Percentiles rank a stretch among this genome's conserved stretches.
Evolutionary conservation across 2,888 invertebrate species (phyloP).

Genomic region (Philaethria dido): DNA sequence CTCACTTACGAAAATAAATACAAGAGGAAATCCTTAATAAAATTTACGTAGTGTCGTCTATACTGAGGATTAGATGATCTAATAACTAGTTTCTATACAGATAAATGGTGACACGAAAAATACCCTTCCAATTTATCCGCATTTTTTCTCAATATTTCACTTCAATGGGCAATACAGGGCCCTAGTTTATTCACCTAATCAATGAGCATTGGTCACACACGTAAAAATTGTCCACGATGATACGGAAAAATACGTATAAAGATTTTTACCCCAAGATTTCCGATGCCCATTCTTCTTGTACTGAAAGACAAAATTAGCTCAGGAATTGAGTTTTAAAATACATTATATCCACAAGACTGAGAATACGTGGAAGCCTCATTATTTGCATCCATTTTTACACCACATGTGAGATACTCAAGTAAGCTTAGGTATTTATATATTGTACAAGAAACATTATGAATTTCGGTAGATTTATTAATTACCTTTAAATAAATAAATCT

Average conservation of each 20-base stretch:
- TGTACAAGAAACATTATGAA: slow-evolving; percentile 1
- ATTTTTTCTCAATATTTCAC: slow-evolving; percentile 13
- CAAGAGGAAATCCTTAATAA: too few relatives aligned
- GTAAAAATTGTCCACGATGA: slow-evolving; percentile 33
- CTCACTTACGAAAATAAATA: too few relatives aligned
- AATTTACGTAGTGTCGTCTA: neutral
- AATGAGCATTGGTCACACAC: slow-evolving; percentile 31
- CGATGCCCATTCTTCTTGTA: slow-evolving; percentile 24
- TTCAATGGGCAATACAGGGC: slow-evolving; percentile 20
- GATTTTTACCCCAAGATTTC: slow-evolving; percentile 37
- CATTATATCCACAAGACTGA: slow-evolving; percentile 36
- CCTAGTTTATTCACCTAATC: slow-evolving; percentile 36
- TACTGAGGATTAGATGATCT: slow-evolving; percentile 4
- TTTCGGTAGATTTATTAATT: neutral
- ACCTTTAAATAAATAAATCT: neutral
- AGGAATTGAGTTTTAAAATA: slow-evolving; percentile 44
- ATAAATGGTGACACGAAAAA: slow-evolving; percentile 17
- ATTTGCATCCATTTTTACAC: slow-evolving; percentile 25
- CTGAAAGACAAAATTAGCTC: slow-evolving; percentile 39
- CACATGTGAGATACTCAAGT: slow-evolving; percentile 16
- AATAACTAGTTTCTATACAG: slow-evolving; percentile 16
- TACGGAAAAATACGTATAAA: slow-evolving; percentile 41
- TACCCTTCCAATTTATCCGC: slow-evolving; percentile 10
- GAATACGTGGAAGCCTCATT: slow-evolving; percentile 27
- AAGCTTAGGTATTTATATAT: neutral